Percentiles rank a stretch among this genome's conserved stretches.
These are phyloP conservation scores for Holocentrus rufus DNA, from an alignment of 2,797 vertebrate genomes.

Conservation along the genomic window DNA sequence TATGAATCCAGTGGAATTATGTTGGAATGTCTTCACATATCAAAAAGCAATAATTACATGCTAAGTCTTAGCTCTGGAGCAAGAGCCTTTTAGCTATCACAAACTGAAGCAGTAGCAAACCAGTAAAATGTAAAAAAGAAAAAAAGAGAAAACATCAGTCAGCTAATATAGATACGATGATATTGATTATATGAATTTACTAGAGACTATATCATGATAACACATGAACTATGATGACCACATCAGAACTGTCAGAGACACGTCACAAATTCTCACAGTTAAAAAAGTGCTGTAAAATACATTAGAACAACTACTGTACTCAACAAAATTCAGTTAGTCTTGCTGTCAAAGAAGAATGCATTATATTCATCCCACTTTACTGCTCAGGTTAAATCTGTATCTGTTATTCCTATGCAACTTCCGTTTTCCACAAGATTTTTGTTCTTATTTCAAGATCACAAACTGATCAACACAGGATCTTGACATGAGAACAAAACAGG, in stretches of 20 bases:
- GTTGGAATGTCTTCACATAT: slow-evolving; percentile 18
- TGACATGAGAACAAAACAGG: slow-evolving; percentile 66
- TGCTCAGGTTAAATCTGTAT: slow-evolving; percentile 6
- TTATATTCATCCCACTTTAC: slow-evolving; percentile 61
- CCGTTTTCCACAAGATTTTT: slow-evolving; percentile 70
- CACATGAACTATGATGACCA: slow-evolving; percentile 40
- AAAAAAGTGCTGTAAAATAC: slow-evolving; percentile 7
- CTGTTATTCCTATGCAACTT: slow-evolving; percentile 58
- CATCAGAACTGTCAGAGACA: slow-evolving; percentile 34
- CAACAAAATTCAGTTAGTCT: slow-evolving; percentile 39
- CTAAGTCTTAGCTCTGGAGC: too few relatives aligned
- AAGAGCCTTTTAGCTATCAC: background rate
- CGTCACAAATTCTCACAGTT: slow-evolving; percentile 27
- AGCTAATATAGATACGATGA: slow-evolving; percentile 4
- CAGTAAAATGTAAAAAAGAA: slow-evolving; percentile 11
- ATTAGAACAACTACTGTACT: slow-evolving; percentile 22
- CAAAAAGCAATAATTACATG: background rate
- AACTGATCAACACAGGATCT: slow-evolving; percentile 19
- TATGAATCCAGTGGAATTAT: slow-evolving; percentile 49
- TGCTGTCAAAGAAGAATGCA: slow-evolving; percentile 65
- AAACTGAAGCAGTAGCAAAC: background rate
- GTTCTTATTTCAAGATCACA: slow-evolving; percentile 65
- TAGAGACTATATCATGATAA: slow-evolving; percentile 16
- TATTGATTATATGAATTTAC: slow-evolving; percentile 4
- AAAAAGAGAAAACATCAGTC: slow-evolving; percentile 13